A percentile compares a stretch with the other conserved stretches of the same genome.
phyloP scores from a whole-genome alignment of 2,113 vertebrate species.

The Nematolebias whitei region DNA sequence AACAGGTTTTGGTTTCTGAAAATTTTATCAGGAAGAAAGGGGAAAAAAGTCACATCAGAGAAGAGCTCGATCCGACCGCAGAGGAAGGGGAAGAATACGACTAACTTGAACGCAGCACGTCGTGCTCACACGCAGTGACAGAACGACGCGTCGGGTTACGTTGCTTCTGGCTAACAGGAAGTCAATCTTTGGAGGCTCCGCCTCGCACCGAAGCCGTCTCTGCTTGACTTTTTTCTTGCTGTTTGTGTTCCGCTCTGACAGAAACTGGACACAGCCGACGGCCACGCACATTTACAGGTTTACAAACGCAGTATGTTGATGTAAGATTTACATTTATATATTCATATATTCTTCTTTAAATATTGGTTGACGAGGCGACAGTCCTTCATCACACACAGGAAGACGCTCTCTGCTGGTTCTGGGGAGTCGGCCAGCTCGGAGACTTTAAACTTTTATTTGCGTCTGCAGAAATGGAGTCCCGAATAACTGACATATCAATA shows the following conservation, averaged over 20 bases:
- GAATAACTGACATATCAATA: no score
- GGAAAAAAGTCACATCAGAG: slow-evolving; percentile 59
- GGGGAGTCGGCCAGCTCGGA: neutral
- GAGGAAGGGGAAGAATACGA: slow-evolving; percentile 1
- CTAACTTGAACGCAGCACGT: neutral
- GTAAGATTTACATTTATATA: slow-evolving; percentile 31
- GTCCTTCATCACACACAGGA: slow-evolving; percentile 22
- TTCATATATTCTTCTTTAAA: slow-evolving; percentile 35
- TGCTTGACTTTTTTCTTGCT: slow-evolving; percentile 35
- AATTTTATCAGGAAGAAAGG: slow-evolving; percentile 64
- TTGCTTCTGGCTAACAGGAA: neutral
- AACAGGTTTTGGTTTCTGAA: slow-evolving; percentile 55
- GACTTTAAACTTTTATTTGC: neutral
- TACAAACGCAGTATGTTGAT: slow-evolving; percentile 42
- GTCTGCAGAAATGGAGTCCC: neutral
- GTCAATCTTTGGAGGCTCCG: slow-evolving; percentile 45
- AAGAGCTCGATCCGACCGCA: slow-evolving; percentile 1
- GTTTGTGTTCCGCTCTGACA: slow-evolving; percentile 27
- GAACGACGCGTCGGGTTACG: no score
- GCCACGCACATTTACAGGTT: slow-evolving; percentile 32
- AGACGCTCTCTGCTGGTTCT: slow-evolving; percentile 24
- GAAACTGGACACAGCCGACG: slow-evolving; percentile 31
- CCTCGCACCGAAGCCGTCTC: slow-evolving; percentile 36
- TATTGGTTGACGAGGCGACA: slow-evolving; percentile 29
- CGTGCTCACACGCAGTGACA: neutral